These are phyloP conservation scores for Monomorium pharaonis DNA, from an alignment of 1,140 invertebrate genomes.

Conservation along the genomic window DNA sequence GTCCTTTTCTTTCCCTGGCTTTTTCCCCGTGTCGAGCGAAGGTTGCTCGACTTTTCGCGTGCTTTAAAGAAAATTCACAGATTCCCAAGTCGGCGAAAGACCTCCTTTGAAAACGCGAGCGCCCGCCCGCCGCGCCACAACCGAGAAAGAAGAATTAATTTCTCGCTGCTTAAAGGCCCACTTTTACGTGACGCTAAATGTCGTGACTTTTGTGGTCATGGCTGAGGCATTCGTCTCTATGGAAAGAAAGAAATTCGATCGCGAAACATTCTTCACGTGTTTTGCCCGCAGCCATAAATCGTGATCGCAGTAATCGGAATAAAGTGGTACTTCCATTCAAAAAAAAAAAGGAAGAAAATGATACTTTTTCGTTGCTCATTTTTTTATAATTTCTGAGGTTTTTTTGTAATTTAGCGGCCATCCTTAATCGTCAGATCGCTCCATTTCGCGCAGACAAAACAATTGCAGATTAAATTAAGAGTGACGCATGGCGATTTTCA, in stretches of 20 bases:
- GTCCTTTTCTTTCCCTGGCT: constrained; percentile 47
- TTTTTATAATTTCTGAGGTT: not conserved
- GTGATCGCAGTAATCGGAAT: not conserved
- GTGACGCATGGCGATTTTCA: not conserved
- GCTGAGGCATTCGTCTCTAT: not conserved
- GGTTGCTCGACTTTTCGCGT: constrained; percentile 60
- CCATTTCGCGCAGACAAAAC: not conserved
- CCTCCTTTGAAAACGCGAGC: constrained; percentile 44
- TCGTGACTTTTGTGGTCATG: constrained; percentile 20
- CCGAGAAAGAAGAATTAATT: constrained; percentile 56
- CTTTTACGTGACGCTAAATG: constrained; percentile 55
- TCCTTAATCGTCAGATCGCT: not conserved
- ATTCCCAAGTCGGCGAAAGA: constrained; percentile 54
- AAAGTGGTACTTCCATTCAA: not conserved
- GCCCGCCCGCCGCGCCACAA: not conserved
- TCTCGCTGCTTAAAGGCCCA: constrained; percentile 49
- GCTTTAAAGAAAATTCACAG: constrained; percentile 61
- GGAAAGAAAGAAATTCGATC: not conserved
- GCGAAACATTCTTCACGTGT: not conserved
- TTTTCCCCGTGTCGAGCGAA: constrained; percentile 43
- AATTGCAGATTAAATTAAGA: not conserved
- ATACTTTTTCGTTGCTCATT: not conserved
- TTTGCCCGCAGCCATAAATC: not conserved
- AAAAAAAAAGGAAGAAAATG: not conserved
- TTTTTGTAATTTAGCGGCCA: too few relatives aligned